A percentile compares a stretch with the other conserved stretches of the same genome.
Conservation (phyloP, 2,113 vertebrate genomes). For the Istiophorus platypterus region DNA sequence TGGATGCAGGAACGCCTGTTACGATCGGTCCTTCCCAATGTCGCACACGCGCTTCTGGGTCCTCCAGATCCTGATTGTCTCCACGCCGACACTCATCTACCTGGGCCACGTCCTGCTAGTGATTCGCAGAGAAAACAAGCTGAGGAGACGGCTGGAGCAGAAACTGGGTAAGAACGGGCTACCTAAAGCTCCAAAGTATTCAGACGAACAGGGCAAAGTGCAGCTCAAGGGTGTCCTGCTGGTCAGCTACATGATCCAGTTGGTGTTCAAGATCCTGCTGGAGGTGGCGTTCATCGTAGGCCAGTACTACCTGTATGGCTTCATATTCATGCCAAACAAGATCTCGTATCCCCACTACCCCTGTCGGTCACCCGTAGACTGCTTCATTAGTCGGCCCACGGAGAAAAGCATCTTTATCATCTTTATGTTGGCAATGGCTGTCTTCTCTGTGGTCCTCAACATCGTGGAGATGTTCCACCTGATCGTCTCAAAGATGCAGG, state of each 20-base stretch:
- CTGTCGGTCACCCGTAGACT: constrained; percentile 90
- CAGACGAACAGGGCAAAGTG: constrained; percentile 87
- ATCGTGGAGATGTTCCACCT: constrained; percentile 90
- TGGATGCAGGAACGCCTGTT: constrained; percentile 80
- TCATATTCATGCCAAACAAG: constrained; percentile 84
- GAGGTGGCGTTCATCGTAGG: constrained; percentile 92
- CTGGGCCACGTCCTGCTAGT: constrained; percentile 80
- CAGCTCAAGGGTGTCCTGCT: constrained; percentile 89
- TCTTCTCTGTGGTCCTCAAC: constrained; percentile 89
- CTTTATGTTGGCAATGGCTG: constrained; percentile 91
- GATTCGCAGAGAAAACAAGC: constrained; percentile 80
- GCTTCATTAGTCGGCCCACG: constrained; percentile 90
- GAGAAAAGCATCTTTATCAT: constrained; percentile 85
- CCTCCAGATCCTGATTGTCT: constrained; percentile 82
- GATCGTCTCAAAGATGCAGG: constrained; percentile 69
- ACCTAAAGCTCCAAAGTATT: constrained; percentile 80
- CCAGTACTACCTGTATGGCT: constrained; percentile 87
- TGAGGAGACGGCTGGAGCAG: constrained; percentile 75
- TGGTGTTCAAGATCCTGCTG: constrained; percentile 90
- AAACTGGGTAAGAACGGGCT: constrained; percentile 36
- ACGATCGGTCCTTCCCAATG: constrained; percentile 77
- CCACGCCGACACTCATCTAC: constrained; percentile 78
- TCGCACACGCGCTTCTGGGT: constrained; percentile 84
- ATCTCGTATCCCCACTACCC: constrained; percentile 84
- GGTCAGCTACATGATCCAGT: constrained; percentile 89